phyloP scores from a whole-genome alignment of 2,888 invertebrate species.

The Tanaodytes sp. region DNA sequence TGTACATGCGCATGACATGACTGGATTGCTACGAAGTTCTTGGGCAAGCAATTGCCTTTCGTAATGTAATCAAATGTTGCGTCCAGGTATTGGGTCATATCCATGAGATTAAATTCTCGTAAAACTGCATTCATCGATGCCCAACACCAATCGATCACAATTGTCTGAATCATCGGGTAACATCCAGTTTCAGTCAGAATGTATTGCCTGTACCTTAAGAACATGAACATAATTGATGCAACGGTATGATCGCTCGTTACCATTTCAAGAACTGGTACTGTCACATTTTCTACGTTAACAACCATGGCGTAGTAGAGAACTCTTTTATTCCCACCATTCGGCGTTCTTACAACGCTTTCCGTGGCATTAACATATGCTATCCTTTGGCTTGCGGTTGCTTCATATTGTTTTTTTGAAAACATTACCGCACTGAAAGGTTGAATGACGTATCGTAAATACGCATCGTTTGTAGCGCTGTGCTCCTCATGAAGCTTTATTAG shows the following conservation, averaged over 20 bases:
- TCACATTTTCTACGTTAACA: not conserved
- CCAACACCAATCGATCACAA: too few species aligned
- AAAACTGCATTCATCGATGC: too few species aligned
- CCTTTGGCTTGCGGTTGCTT: not conserved
- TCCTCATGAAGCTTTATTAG: not conserved
- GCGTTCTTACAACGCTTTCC: not conserved
- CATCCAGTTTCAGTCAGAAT: not conserved
- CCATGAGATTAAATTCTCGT: too few species aligned
- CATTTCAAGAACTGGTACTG: slow-evolving; percentile 1
- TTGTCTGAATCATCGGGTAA: too few species aligned
- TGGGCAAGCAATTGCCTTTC: too few species aligned
- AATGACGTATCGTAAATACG: not conserved
- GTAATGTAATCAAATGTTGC: too few species aligned
- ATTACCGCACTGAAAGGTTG: not conserved
- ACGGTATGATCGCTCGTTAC: not conserved
- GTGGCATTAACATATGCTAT: slow-evolving; percentile 1
- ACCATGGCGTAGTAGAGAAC: slow-evolving; percentile 5
- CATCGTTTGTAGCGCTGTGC: not conserved
- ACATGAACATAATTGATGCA: not conserved
- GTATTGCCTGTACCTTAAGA: not conserved
- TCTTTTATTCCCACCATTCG: not conserved
- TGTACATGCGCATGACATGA: too few species aligned
- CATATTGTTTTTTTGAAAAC: not conserved
- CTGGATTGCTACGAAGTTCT: too few species aligned
- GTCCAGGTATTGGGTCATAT: too few species aligned